These are phyloP conservation scores for Leiothrix lutea DNA, from an alignment of 2,113 vertebrate species.

Conservation along the genomic window DNA sequence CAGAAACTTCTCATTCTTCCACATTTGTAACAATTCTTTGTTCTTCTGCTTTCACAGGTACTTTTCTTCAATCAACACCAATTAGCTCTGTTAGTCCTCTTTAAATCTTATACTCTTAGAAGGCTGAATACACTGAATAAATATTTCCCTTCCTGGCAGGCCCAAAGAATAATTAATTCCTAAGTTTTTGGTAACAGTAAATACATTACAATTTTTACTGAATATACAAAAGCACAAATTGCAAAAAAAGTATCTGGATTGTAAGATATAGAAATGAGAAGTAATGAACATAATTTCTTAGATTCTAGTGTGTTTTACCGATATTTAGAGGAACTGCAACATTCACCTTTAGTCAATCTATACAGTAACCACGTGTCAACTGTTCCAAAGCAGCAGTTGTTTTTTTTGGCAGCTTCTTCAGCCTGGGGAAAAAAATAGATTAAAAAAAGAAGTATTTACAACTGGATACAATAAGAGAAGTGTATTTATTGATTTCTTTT, in stretches of 20 bases:
- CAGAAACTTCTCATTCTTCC: not conserved
- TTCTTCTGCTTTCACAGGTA: not conserved
- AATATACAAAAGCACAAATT: not conserved
- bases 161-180: not conserved
- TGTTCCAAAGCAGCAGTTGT: slow-evolving; percentile 92
- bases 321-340: not conserved
- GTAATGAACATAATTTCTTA: not conserved
- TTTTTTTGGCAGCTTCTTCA: slow-evolving; percentile 78
- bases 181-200: not conserved
- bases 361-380: slow-evolving; percentile 93
- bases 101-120: not conserved
- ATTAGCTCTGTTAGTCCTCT: not conserved
- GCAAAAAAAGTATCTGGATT: not conserved
- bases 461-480: not conserved
- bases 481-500: not conserved
- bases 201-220: not conserved
- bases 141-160: not conserved
- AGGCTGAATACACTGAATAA: not conserved
- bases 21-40: not conserved
- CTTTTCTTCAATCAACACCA: not conserved
- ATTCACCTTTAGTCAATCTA: slow-evolving; percentile 89
- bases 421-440: slow-evolving; percentile 74
- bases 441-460: not conserved
- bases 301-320: not conserved
- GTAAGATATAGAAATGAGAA: not conserved